Conservation (phyloP, 2,113 vertebrate species). For the Hypomesus transpacificus region DNA sequence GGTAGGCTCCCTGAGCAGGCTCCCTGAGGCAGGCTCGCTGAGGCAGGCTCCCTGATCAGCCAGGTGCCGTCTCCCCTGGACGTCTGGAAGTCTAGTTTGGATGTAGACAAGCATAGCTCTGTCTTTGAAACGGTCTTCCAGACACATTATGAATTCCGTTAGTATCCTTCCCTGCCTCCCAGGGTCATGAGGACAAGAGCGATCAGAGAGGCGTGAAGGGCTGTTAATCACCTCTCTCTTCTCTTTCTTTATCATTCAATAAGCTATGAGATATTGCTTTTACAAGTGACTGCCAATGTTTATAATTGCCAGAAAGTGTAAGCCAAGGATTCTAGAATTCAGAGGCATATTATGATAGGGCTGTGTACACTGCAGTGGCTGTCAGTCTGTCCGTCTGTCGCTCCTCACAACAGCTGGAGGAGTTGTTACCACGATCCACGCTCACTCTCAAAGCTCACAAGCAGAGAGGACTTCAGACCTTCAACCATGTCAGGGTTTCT, state of each 20-base stretch:
- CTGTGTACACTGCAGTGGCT: not conserved
- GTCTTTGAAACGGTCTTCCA: constrained; percentile 39
- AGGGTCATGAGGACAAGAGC: constrained; percentile 43
- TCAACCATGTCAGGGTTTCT: too few species aligned
- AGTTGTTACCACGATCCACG: too few species aligned
- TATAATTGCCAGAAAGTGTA: constrained; percentile 57
- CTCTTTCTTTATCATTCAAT: constrained; percentile 58
- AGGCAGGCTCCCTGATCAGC: too few species aligned
- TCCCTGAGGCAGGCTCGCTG: constrained; percentile 20
- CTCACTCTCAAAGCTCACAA: constrained; percentile 8
- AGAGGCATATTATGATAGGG: constrained; percentile 12
- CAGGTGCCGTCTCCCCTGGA: too few species aligned
- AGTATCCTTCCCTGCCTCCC: constrained; percentile 33
- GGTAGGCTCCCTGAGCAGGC: too few species aligned
- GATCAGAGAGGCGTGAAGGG: constrained; percentile 17
- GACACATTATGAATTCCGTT: constrained; percentile 23
- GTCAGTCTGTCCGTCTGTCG: constrained; percentile 27
- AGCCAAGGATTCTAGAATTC: constrained; percentile 34
- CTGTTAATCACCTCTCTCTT: constrained; percentile 26
- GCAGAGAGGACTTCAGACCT: not conserved
- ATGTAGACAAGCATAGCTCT: constrained; percentile 37
- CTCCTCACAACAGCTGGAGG: not conserved
- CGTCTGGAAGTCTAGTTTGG: constrained; percentile 23
- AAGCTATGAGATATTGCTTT: constrained; percentile 64
- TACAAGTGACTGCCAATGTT: constrained; percentile 64